phyloP scores from a whole-genome alignment of 1,140 invertebrate genomes.

The Luehdorfia chinensis region DNA sequence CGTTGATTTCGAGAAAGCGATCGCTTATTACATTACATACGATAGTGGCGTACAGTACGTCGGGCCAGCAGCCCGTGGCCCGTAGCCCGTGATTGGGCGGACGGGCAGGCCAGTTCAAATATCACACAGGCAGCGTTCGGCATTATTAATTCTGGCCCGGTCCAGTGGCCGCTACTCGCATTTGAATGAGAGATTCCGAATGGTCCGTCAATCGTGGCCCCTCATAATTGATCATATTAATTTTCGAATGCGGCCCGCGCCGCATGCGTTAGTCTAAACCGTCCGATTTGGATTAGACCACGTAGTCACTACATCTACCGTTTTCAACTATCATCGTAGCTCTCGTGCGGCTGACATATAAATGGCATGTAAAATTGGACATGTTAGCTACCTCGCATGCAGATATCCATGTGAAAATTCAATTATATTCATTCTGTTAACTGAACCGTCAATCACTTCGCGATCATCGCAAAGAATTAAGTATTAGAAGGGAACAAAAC shows the following conservation, averaged over 20 bases:
- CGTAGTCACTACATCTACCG: background rate
- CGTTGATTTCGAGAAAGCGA: too few relatives aligned
- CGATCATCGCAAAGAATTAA: too few relatives aligned
- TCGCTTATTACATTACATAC: constrained; percentile 5
- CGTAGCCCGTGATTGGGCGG: constrained; percentile 6
- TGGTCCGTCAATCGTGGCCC: constrained; percentile 42
- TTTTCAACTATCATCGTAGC: too few relatives aligned
- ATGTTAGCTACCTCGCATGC: too few relatives aligned
- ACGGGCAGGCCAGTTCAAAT: constrained; percentile 20
- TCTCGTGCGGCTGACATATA: too few relatives aligned
- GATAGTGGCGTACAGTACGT: background rate
- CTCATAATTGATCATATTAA: constrained; percentile 54
- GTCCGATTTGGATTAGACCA: constrained; percentile 1
- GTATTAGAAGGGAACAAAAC: too few relatives aligned
- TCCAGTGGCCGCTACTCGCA: constrained; percentile 33
- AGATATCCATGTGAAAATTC: too few relatives aligned
- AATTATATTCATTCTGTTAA: too few relatives aligned
- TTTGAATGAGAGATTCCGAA: constrained; percentile 60
- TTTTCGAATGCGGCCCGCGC: constrained; percentile 21
- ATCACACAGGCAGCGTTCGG: constrained; percentile 26
- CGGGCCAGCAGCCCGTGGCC: background rate
- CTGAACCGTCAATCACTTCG: too few relatives aligned
- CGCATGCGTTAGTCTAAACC: constrained; percentile 18
- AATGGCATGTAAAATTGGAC: too few relatives aligned
- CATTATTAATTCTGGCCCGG: constrained; percentile 54